phyloP scores from a whole-genome alignment of 2,797 vertebrate species.

The Cynopterus sphinx region DNA sequence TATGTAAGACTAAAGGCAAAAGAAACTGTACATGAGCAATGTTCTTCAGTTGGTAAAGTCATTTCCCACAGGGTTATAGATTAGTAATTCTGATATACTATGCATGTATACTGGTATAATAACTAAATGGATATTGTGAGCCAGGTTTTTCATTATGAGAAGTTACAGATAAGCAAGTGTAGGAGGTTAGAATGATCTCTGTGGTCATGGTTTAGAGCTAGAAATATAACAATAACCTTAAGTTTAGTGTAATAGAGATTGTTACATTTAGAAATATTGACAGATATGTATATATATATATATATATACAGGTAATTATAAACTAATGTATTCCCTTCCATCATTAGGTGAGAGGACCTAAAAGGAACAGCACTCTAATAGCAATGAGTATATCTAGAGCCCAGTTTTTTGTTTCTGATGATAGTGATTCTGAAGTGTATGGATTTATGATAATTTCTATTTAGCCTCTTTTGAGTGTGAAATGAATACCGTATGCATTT shows the following conservation, averaged over 20 bases:
- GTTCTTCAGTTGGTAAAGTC: not conserved
- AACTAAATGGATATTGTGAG: not conserved
- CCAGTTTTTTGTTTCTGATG: not conserved
- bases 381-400: not conserved
- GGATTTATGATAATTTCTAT: not conserved
- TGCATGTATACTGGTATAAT: not conserved
- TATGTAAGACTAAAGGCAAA: not conserved
- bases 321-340: not conserved
- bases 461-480: not conserved
- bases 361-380: not conserved
- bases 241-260: not conserved
- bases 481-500: not conserved
- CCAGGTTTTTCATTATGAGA: not conserved
- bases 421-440: not conserved
- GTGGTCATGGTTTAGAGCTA: not conserved
- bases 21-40: not conserved
- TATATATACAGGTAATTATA: not conserved
- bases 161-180: not conserved
- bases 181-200: not conserved
- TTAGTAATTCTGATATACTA: not conserved
- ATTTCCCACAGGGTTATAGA: not conserved
- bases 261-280: not conserved
- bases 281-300: not conserved
- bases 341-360: not conserved
- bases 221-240: not conserved